Percentiles rank a stretch among this genome's conserved stretches.
These are phyloP conservation scores for Drosophila mulleri DNA, from an alignment of 2,888 invertebrate genomes.

Conservation along the genomic window DNA sequence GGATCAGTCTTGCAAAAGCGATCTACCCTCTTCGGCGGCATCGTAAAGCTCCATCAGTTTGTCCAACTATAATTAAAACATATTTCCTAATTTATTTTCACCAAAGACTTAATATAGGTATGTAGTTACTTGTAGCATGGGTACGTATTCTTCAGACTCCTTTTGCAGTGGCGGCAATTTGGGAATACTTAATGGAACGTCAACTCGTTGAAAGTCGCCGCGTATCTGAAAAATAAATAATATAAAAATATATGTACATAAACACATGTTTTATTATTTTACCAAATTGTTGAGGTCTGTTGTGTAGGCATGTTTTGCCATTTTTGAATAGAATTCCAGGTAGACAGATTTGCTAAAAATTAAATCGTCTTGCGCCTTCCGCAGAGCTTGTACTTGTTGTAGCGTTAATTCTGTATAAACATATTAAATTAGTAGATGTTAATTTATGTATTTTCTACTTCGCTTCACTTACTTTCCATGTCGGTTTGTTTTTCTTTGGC, in stretches of 20 bases:
- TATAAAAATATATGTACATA: neutral
- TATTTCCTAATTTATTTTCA: constrained; percentile 5
- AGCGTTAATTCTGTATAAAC: constrained; percentile 71
- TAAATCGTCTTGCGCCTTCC: constrained; percentile 69
- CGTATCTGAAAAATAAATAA: constrained; percentile 50
- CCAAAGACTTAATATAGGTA: constrained; percentile 27
- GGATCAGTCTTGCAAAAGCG: constrained; percentile 29
- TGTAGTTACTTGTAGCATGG: constrained; percentile 48
- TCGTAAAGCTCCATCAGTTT: constrained; percentile 52
- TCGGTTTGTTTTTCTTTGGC: constrained; percentile 32
- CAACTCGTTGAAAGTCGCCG: constrained; percentile 67
- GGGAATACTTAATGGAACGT: constrained; percentile 70
- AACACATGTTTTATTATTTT: neutral
- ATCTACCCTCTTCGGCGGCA: constrained; percentile 32
- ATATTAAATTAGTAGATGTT: neutral
- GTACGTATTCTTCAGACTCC: constrained; percentile 29
- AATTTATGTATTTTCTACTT: neutral
- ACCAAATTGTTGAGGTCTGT: constrained; percentile 77
- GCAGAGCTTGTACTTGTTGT: constrained; percentile 70
- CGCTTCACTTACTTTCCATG: constrained; percentile 52
- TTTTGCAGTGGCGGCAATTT: constrained; percentile 41
- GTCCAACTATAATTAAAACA: constrained; percentile 54
- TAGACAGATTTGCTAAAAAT: constrained; percentile 48
- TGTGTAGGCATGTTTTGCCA: constrained; percentile 68
- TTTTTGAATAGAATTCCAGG: constrained; percentile 66